Base-by-base conservation (phyloP, 35 echinoderm and acorn worm species). In the Strongylocentrotus purpuratus region DNA sequence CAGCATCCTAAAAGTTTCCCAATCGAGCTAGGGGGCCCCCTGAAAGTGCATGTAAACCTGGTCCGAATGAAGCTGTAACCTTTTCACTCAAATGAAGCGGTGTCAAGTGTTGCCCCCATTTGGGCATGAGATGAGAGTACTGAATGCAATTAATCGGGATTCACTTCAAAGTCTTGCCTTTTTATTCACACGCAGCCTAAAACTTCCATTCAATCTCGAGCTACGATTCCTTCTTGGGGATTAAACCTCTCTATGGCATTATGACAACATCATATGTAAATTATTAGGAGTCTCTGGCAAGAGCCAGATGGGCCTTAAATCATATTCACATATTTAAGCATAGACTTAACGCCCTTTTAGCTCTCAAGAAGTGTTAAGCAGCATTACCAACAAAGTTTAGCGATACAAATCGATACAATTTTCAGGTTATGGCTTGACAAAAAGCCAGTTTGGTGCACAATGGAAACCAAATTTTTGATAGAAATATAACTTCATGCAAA, bases 71-170 rank as follows among this genome's bases (percentile, higher is more conserved):
- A 78, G 65, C 65, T n/a, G 65, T 78, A n/a, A 78, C 65, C 22
- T 78, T 78, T 78, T 78, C 65, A 78, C 20, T 25, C 65, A 78
- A 78, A 78, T 78, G 65, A 78, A n/a, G 65, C 18, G 65, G 65
- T 78, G 65, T 78, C 65, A 78, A 78, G 65, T 78, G 65, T 78
- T 78, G 25, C 65, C 52, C 65, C 65, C 65, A 78, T 78, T 78
- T 78, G 65, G 65, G 65, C 65, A 22, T 5, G 65, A 28, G 65
- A n/a, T 28, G 28, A 78, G 65, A 78, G 22, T 78, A 78, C 65
- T 78, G 65, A n/a, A 78, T 78, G 65, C 65, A 78, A 78, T 78
- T 78, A 78, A 78, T 78, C n/a, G 65, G 28, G 65, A 78, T 78
- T 78, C 65, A 28, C 65, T 78, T 78, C 22, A 78, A 78, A 78